Base-by-base conservation (phyloP, 2,797 vertebrate genomes). In the Myotis myotis region DNA sequence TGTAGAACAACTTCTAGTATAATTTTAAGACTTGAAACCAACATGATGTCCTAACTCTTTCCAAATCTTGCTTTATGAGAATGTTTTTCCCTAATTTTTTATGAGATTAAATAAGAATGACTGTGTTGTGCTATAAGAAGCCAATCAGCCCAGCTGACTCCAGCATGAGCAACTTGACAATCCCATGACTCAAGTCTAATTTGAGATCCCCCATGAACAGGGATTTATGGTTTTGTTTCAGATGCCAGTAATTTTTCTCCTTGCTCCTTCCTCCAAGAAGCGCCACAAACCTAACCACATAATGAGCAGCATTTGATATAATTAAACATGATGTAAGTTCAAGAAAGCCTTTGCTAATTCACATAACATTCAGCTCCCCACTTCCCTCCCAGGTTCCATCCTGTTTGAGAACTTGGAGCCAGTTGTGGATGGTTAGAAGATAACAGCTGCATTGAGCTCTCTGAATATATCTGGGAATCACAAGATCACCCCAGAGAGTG, bases 301-400 rank as follows among this genome's bases (percentile, higher is more conserved):
- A 95, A 96, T 96, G 95, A 97, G 74, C n/a, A 87, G 68, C 53
- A 47, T 92, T 97, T 86, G 84, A 94, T 90, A 85, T 64, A 96
- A 89, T 97, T 96, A 93, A 90, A 84, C 79, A 94, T 96, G 88
- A 96, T 89, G 93, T 94, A 93, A 97, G 90, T 82, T 90, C 75
- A 75, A 51, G 81, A 55, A 64, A 83, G 53, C 23, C 87, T 82
- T 86, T 49, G 38, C 70, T 92, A 88, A 86, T 75, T 91, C 92
- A 68, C 47, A 60, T 86, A 95, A 92, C 89, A 94, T 75, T 84
- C 87, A 92, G 28, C 23, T 87, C n/a, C 68, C 68, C n/a, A 71
- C 68, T 75, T 60, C 57, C 66, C 30, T 66, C 72, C 30, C n/a
- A 19, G 62, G 57, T 28, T 30, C 75, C 16, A 64, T 96, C 85